Conservation (phyloP, 23 tunicate genomes). For the Corella eumyota region DNA sequence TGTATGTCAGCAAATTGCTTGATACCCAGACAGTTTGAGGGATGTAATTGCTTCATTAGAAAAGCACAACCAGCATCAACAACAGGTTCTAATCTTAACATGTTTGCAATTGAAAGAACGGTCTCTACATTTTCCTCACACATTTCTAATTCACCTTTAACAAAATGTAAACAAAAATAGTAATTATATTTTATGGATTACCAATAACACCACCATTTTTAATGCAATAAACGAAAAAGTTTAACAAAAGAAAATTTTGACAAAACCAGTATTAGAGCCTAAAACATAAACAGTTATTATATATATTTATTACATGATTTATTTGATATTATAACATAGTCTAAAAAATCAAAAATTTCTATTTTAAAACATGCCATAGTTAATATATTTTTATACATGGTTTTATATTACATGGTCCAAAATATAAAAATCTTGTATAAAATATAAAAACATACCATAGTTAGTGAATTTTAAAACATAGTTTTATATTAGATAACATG, state of each 20-base stretch:
- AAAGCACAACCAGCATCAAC: constrained; percentile 66
- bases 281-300: too few species aligned
- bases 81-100: constrained; percentile 55
- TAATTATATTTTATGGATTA: not conserved
- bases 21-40: constrained; percentile 91
- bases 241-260: not conserved
- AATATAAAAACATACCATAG: too few species aligned
- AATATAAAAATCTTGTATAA: too few species aligned
- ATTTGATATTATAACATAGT: too few species aligned
- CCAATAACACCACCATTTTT: too few species aligned
- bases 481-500: too few species aligned
- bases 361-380: too few species aligned
- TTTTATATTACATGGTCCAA: too few species aligned
- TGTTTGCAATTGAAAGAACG: constrained; percentile 72
- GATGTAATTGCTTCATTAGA: constrained; percentile 71
- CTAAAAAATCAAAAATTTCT: too few species aligned
- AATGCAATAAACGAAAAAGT: not conserved
- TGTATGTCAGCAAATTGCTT: constrained; percentile 70
- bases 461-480: too few species aligned
- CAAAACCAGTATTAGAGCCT: not conserved
- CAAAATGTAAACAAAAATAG: not conserved
- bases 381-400: too few species aligned
- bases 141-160: constrained; percentile 67
- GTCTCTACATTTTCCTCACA: constrained; percentile 82
- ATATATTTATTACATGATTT: too few species aligned